These are phyloP conservation scores for Cepaea hortensis DNA, from an alignment of 2,888 invertebrate species.

Conservation along the genomic window DNA sequence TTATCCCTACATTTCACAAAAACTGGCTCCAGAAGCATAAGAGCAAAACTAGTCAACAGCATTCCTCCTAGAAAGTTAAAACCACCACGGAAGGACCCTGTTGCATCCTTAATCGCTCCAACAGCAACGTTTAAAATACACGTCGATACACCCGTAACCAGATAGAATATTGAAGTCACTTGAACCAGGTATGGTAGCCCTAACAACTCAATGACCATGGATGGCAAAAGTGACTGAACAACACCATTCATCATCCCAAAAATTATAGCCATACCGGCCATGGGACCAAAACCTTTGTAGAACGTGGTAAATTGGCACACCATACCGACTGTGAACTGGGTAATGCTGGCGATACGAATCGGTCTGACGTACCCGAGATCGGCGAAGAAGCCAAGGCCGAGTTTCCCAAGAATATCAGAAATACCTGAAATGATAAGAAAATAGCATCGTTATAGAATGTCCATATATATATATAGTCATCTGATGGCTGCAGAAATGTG, in stretches of 20 bases:
- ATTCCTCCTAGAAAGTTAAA: slow-evolving; percentile 35
- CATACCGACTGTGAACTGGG: background rate
- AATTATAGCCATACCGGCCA: background rate
- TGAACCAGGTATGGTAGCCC: slow-evolving; percentile 25
- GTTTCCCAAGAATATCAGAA: slow-evolving; percentile 30
- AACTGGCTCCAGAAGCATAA: slow-evolving; percentile 19
- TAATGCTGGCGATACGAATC: slow-evolving; percentile 18
- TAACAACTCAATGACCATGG: slow-evolving; percentile 16
- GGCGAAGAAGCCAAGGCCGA: slow-evolving; percentile 33
- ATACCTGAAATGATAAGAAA: slow-evolving; percentile 6
- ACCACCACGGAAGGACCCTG: slow-evolving; percentile 18
- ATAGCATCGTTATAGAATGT: background rate
- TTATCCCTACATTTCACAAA: slow-evolving; percentile 1
- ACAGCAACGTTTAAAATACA: slow-evolving; percentile 19
- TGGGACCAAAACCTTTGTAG: slow-evolving; percentile 8
- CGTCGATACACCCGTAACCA: slow-evolving; percentile 11
- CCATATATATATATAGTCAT: background rate
- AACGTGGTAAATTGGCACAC: slow-evolving; percentile 23
- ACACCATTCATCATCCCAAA: slow-evolving; percentile 18
- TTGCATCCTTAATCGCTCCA: slow-evolving; percentile 28
- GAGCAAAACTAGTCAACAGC: background rate
- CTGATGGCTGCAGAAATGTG: no score
- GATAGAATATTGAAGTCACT: slow-evolving; percentile 15
- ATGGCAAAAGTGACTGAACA: slow-evolving; percentile 1
- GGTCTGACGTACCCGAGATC: slow-evolving; percentile 20